Conservation (phyloP, 2,113 vertebrate species). For the Irena cyanogastra region DNA sequence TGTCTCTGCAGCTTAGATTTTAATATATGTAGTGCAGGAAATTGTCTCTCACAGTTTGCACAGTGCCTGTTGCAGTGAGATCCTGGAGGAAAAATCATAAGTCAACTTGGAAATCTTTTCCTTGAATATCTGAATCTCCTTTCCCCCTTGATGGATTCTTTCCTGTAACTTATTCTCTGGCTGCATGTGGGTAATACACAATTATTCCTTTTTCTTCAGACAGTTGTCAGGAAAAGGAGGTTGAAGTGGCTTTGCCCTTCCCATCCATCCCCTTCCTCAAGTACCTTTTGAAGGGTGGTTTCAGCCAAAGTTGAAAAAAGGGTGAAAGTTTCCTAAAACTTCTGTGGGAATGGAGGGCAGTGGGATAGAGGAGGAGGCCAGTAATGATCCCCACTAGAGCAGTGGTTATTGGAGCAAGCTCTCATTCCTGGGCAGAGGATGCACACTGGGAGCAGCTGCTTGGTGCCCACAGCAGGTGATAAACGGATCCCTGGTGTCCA, state of each 20-base stretch:
- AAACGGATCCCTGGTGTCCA: not conserved
- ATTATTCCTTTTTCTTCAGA: not conserved
- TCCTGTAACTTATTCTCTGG: not conserved
- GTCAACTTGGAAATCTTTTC: constrained; percentile 14
- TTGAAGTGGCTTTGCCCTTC: not conserved
- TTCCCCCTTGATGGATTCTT: constrained; percentile 32
- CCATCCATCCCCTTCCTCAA: not conserved
- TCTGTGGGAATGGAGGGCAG: rapidly evolving
- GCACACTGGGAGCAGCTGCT: not conserved
- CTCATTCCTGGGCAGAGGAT: not conserved
- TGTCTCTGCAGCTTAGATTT: constrained; percentile 28
- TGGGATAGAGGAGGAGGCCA: not conserved
- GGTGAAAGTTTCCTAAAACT: not conserved
- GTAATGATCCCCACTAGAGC: not conserved
- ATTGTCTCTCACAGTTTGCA: not conserved
- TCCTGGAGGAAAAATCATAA: constrained; percentile 32
- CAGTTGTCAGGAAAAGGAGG: not conserved
- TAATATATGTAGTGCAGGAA: constrained; percentile 35
- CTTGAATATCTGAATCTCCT: constrained; percentile 19
- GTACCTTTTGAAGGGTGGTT: not conserved
- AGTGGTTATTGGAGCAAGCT: not conserved
- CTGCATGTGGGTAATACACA: not conserved
- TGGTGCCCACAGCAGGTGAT: not conserved
- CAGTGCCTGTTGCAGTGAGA: not conserved
- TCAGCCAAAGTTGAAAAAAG: not conserved